Conservation (phyloP, 2,888 invertebrate genomes). For the Acleris sparsana region DNA sequence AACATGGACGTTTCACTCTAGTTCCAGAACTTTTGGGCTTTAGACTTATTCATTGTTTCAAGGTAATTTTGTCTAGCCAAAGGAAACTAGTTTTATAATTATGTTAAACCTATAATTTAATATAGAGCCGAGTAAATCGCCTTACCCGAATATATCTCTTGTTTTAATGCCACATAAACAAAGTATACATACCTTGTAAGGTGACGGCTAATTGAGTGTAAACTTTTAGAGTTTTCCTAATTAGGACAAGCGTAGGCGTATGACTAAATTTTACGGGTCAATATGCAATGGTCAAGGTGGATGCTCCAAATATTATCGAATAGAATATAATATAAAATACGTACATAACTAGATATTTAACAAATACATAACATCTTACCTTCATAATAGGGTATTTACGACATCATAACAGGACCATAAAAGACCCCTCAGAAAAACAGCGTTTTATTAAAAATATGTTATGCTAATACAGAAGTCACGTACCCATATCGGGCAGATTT, state of each 20-base stretch:
- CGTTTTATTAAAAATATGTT: slow-evolving; percentile 34
- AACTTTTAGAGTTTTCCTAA: slow-evolving; percentile 9
- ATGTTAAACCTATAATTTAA: slow-evolving; percentile 27
- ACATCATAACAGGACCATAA: slow-evolving; percentile 13
- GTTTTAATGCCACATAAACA: slow-evolving; percentile 7
- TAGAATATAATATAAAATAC: slow-evolving; percentile 11
- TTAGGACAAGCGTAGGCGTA: slow-evolving; percentile 20
- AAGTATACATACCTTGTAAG: slow-evolving; percentile 1
- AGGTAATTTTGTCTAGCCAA: neutral
- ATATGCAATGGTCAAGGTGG: slow-evolving; percentile 18
- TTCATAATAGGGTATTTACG: slow-evolving; percentile 20
- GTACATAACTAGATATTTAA: slow-evolving; percentile 7
- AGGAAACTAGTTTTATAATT: slow-evolving; percentile 13
- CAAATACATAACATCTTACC: slow-evolving; percentile 2
- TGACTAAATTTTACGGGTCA: neutral
- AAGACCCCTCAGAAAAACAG: slow-evolving; percentile 6
- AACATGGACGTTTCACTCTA: too few species aligned
- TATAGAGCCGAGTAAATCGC: slow-evolving; percentile 6
- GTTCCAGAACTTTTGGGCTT: too few species aligned
- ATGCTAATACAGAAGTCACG: slow-evolving; percentile 40
- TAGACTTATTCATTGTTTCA: neutral
- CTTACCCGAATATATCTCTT: slow-evolving; percentile 15
- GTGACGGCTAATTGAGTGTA: slow-evolving; percentile 2
- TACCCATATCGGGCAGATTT: slow-evolving; percentile 46
- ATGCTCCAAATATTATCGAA: slow-evolving; percentile 12